Evolutionary conservation across 1,140 invertebrate species (phyloP).

Genomic region (Ladona fulva): DNA sequence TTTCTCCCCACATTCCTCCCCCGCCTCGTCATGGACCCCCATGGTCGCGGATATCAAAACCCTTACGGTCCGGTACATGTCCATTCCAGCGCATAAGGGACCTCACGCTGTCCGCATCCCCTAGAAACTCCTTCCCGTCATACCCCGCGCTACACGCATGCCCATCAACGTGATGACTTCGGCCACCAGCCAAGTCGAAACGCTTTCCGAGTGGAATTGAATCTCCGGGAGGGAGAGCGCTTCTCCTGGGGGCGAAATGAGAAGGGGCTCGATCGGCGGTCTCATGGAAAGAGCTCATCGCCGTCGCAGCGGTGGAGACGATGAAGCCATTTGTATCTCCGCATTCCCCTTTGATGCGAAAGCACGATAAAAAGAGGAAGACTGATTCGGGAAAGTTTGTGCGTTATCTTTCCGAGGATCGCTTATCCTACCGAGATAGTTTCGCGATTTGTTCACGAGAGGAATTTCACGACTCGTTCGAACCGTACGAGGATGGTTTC

Average conservation of each 20-base stretch:
- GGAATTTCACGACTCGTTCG: no score
- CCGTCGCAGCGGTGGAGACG: neutral
- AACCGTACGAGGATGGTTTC: no score
- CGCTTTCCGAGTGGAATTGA: slow-evolving; percentile 3
- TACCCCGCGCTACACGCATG: neutral
- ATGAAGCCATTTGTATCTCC: neutral
- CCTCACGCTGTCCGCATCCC: neutral
- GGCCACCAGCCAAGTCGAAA: slow-evolving; percentile 1
- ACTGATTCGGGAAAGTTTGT: no score
- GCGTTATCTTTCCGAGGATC: no score
- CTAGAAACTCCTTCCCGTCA: neutral
- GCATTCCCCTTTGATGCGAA: no score
- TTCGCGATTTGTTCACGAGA: no score
- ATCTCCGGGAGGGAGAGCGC: no score
- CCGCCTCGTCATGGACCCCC: neutral
- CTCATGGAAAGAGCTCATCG: neutral
- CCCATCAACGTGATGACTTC: neutral
- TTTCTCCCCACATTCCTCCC: neutral
- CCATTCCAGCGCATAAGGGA: neutral
- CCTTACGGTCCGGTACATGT: neutral
- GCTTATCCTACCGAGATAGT: no score
- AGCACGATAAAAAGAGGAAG: no score
- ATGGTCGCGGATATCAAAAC: neutral
- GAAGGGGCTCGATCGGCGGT: neutral
- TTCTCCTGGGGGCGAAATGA: neutral